Percentiles rank a stretch among this genome's conserved stretches.
Evolutionary conservation across 2,113 vertebrate species (phyloP).

Genomic region (Galbula dea): DNA sequence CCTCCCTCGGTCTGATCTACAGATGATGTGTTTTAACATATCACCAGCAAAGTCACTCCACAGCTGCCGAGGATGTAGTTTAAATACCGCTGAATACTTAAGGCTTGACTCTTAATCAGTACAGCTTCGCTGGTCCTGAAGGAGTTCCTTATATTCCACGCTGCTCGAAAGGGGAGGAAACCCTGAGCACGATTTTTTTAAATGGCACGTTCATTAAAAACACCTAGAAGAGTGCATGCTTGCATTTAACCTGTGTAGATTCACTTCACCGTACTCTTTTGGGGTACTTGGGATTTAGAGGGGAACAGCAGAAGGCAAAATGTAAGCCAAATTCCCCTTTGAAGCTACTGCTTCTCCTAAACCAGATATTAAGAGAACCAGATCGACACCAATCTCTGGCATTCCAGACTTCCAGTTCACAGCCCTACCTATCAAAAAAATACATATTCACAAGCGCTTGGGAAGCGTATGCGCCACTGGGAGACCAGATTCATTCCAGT

Average conservation of each 20-base stretch:
- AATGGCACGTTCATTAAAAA: background rate
- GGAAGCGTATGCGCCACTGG: background rate
- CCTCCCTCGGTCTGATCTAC: background rate
- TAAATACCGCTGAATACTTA: background rate
- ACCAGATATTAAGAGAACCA: background rate
- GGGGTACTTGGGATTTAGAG: background rate
- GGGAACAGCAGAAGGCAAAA: background rate
- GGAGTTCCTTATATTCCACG: background rate
- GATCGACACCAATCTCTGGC: background rate
- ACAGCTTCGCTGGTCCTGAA: background rate
- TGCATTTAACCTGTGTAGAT: background rate
- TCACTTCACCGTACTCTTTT: background rate
- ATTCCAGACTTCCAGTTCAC: background rate
- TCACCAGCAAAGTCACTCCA: background rate
- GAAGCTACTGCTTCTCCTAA: background rate
- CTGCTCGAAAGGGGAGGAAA: background rate
- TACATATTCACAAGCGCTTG: background rate
- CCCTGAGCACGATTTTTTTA: background rate
- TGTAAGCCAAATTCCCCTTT: background rate
- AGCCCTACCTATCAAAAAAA: background rate
- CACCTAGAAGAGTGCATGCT: background rate
- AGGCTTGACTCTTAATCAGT: background rate
- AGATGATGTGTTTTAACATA: background rate
- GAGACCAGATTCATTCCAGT: constrained; percentile 19
- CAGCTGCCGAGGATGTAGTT: background rate